A percentile compares a stretch with the other conserved stretches of the same genome.
These are phyloP conservation scores for Setophaga kirtlandii DNA, from an alignment of 2,113 vertebrate species.

Conservation along the genomic window DNA sequence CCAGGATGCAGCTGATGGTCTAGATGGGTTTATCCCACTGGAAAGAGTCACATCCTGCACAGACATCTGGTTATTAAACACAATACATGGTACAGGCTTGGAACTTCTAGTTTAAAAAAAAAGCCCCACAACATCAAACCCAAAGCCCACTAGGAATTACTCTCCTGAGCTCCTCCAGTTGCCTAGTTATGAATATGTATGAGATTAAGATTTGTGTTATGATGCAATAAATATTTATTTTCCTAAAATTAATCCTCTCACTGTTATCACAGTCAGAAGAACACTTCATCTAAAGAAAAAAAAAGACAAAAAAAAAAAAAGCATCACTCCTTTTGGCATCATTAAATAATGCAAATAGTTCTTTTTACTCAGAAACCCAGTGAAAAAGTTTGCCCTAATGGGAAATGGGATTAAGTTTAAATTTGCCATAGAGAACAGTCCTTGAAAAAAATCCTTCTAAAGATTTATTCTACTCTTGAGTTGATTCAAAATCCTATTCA, in stretches of 20 bases:
- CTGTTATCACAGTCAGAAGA: not conserved
- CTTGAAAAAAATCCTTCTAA: not conserved
- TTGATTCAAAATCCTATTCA: not conserved
- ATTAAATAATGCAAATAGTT: not conserved
- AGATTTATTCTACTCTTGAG: not conserved
- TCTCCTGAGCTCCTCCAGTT: not conserved
- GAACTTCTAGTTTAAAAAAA: not conserved
- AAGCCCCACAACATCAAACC: not conserved
- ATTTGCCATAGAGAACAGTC: not conserved
- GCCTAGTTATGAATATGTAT: not conserved
- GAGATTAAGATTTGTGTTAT: not conserved
- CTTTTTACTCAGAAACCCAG: not conserved
- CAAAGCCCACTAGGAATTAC: not conserved
- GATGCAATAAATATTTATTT: not conserved
- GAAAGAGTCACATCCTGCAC: not conserved
- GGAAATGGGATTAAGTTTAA: not conserved
- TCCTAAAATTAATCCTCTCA: not conserved
- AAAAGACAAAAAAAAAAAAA: not conserved
- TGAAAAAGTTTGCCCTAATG: not conserved
- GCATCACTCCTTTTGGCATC: not conserved
- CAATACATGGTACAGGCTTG: not conserved
- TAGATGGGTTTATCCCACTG: not conserved
- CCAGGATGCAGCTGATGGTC: not conserved
- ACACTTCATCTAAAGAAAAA: not conserved
- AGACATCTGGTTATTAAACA: not conserved